phyloP scores from a whole-genome alignment of 2,797 vertebrate species.

The Hippoglossus hippoglossus region DNA sequence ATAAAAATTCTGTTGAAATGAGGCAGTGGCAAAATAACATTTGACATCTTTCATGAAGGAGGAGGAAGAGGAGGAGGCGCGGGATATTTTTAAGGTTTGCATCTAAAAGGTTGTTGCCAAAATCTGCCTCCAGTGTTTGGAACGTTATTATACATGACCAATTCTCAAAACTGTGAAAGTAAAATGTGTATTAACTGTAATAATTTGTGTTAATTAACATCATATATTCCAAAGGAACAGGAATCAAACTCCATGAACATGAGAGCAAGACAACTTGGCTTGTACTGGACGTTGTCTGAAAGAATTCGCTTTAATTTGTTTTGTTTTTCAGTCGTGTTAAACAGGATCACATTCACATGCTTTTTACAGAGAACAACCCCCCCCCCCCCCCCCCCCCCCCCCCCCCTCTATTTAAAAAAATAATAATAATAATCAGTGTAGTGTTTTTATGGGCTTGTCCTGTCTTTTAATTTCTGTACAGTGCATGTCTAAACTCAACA shows the following conservation, averaged over 20 bases:
- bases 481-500: slow-evolving; percentile 51
- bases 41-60: slow-evolving; percentile 25
- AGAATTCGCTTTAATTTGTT: background rate
- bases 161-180: slow-evolving; percentile 1
- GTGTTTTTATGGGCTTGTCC: slow-evolving; percentile 61
- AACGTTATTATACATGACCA: slow-evolving; percentile 1
- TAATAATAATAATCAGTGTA: slow-evolving; percentile 52
- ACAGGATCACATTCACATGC: slow-evolving; percentile 45
- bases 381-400: too few relatives aligned
- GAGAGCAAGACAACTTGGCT: slow-evolving; percentile 34
- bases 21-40: slow-evolving; percentile 24
- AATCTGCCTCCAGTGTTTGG: slow-evolving; percentile 33
- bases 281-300: slow-evolving; percentile 14
- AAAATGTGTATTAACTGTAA: slow-evolving; percentile 19
- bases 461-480: slow-evolving; percentile 63
- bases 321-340: slow-evolving; percentile 36
- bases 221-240: slow-evolving; percentile 8
- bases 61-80: too few relatives aligned
- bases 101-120: background rate
- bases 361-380: slow-evolving; percentile 27
- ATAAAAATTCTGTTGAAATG: slow-evolving; percentile 27
- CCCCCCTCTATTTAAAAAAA: background rate
- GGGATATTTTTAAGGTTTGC: too few relatives aligned
- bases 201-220: slow-evolving; percentile 1
- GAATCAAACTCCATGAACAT: slow-evolving; percentile 26